phyloP scores from a whole-genome alignment of 2,113 vertebrate genomes.

The Drymodes brunneopygia region DNA sequence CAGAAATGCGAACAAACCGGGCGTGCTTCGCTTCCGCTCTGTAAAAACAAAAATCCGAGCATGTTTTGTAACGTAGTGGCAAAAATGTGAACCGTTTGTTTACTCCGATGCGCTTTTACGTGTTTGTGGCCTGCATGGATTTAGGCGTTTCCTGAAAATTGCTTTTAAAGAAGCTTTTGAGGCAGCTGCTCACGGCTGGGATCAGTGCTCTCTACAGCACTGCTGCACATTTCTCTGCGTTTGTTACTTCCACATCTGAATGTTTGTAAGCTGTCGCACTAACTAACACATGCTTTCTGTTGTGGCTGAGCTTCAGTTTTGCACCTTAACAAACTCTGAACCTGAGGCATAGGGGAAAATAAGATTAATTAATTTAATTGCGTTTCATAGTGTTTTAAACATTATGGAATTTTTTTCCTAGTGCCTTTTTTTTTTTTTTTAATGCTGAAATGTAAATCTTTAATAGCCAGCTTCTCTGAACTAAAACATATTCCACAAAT shows the following conservation, averaged over 20 bases:
- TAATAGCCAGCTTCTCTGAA: neutral
- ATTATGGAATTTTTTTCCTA: neutral
- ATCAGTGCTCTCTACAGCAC: neutral
- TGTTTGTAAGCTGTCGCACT: neutral
- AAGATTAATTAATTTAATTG: neutral
- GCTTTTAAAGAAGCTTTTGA: neutral
- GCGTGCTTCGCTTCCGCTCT: rapidly evolving
- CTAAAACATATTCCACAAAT: neutral
- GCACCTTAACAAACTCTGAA: neutral
- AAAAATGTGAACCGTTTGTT: rapidly evolving
- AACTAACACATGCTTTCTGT: rapidly evolving
- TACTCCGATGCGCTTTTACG: rapidly evolving
- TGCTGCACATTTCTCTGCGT: neutral
- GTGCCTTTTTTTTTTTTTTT: neutral
- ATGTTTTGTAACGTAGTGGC: rapidly evolving
- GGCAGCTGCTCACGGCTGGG: neutral
- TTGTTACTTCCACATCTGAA: neutral
- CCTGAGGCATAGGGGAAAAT: neutral
- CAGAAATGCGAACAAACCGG: rapidly evolving
- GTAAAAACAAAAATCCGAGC: neutral
- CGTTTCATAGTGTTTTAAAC: neutral
- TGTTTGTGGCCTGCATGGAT: neutral
- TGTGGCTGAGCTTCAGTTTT: neutral
- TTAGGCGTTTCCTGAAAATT: neutral
- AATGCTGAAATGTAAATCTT: neutral